Base-by-base conservation (phyloP, 2,113 vertebrate species). In the Atractosteus spatula region DNA sequence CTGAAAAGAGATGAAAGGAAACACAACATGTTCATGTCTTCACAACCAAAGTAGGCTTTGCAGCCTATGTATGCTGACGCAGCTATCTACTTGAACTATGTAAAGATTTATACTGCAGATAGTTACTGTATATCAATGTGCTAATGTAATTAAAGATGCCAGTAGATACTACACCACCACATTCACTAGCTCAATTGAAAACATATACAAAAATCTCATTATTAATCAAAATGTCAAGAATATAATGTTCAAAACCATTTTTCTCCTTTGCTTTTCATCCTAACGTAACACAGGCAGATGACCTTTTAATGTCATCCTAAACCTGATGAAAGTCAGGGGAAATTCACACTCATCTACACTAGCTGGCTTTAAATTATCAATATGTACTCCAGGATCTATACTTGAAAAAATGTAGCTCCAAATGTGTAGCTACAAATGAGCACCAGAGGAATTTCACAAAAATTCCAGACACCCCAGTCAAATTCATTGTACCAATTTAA, bases 151-250 rank as follows among this genome's bases (percentile, higher is more conserved):
- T 81, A 86, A 86, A 85, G 72, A 45, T 29, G 17, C 42, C 44
- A 74, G 70, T 70, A 66, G 77, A 79, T 65, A 81, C 80, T 77
- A 73, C 78, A 79, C 77, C 76, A 77, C 81, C 51, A 62, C 74
- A 76, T 82, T 82, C 72, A 77, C 79, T 77, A 75, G 63, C 77
- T 81, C 78, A 77, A 77, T 78, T 81, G 80, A 78, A 84, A 90
- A 77, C 73, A n/a, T n/a, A n/a, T n/a, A n/a, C 73, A 71, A 54
- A 44, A 14, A 74, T 74, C 79, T 86, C 66, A 83, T 85, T 80
- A 86, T 79, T 62, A 78, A 88, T 87, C 79, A 74, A 72, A 75
- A 82, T 80, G 81, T 87, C 82, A 82, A 77, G 65, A 82, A 76
- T 76, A 76, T 75, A 84, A 74, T 64, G 74, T 78, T 74, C 44